These are phyloP conservation scores for Gambusia affinis DNA, from an alignment of 2,113 vertebrate genomes.

Conservation along the genomic window DNA sequence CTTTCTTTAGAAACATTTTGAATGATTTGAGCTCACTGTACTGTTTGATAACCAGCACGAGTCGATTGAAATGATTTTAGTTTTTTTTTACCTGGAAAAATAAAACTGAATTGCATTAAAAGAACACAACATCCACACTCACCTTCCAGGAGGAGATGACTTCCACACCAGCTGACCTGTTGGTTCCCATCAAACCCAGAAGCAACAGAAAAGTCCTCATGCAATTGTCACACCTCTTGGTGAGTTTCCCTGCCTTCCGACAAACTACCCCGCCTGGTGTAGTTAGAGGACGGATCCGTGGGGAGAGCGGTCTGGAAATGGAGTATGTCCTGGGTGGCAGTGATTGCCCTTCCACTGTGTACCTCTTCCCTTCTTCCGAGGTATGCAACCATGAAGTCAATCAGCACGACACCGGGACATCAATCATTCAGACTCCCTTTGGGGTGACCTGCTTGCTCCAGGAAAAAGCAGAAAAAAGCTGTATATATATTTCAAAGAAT, in stretches of 20 bases:
- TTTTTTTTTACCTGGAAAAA: no score
- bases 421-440: slow-evolving; percentile 72
- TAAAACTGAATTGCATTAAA: slow-evolving; percentile 11
- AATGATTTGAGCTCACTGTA: no score
- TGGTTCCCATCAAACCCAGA: slow-evolving; percentile 60
- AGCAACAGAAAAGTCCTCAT: slow-evolving; percentile 53
- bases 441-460: slow-evolving; percentile 64
- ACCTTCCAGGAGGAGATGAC: slow-evolving; percentile 47
- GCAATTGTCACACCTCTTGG: slow-evolving; percentile 47
- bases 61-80: no score
- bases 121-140: slow-evolving; percentile 45
- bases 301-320: slow-evolving; percentile 48
- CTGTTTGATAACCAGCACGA: no score
- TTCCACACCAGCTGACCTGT: slow-evolving; percentile 63
- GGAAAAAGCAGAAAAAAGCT: slow-evolving; percentile 18
- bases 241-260: slow-evolving; percentile 49
- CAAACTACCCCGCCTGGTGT: slow-evolving; percentile 50
- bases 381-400: slow-evolving; percentile 76
- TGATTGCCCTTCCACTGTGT: slow-evolving; percentile 55
- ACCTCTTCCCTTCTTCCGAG: slow-evolving; percentile 71
- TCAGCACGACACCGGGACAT: slow-evolving; percentile 72
- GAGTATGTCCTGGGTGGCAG: slow-evolving; percentile 56
- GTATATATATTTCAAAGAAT: slow-evolving; percentile 37
- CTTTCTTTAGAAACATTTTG: no score
- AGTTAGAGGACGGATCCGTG: slow-evolving; percentile 38